These are phyloP conservation scores for Empidonax alnorum DNA, from an alignment of 2,113 vertebrate species.

Conservation along the genomic window DNA sequence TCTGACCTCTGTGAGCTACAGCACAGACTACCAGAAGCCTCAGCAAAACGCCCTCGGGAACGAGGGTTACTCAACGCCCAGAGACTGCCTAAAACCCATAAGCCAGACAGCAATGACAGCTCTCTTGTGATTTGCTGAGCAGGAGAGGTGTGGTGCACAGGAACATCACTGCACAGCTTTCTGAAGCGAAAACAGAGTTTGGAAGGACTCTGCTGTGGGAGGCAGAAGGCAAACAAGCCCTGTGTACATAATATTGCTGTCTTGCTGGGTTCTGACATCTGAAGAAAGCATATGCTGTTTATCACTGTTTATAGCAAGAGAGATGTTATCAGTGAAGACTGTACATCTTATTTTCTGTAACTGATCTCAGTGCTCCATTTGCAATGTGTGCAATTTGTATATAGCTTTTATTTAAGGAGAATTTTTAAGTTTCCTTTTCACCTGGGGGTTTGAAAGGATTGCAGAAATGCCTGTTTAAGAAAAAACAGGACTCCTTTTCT, in stretches of 20 bases:
- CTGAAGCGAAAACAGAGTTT: conserved; percentile 25
- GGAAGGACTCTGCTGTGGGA: conserved; percentile 55
- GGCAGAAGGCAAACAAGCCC: conserved; percentile 59
- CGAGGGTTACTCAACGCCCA: conserved; percentile 77
- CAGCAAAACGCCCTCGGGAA: neutral
- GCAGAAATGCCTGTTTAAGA: conserved; percentile 32
- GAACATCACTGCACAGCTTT: conserved; percentile 13
- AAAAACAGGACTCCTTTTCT: neutral
- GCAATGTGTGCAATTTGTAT: conserved; percentile 80
- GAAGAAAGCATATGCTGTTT: conserved; percentile 54
- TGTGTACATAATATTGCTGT: conserved; percentile 75
- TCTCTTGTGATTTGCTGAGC: conserved; percentile 59
- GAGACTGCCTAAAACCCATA: conserved; percentile 77
- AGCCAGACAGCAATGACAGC: conserved; percentile 73
- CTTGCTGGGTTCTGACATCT: conserved; percentile 63
- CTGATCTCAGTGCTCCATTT: conserved; percentile 73
- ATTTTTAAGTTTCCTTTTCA: conserved; percentile 66
- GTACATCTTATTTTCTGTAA: conserved; percentile 68
- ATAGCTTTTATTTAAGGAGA: conserved; percentile 77
- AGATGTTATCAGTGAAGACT: conserved; percentile 57
- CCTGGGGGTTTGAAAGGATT: conserved; percentile 1
- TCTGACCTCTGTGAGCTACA: neutral
- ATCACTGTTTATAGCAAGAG: conserved; percentile 59
- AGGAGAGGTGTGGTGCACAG: neutral
- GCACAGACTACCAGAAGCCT: conserved; percentile 71